A percentile compares a stretch with the other conserved stretches of the same genome.
These are phyloP conservation scores for Neodiprion pinetum DNA, from an alignment of 1,140 invertebrate species.

Conservation along the genomic window DNA sequence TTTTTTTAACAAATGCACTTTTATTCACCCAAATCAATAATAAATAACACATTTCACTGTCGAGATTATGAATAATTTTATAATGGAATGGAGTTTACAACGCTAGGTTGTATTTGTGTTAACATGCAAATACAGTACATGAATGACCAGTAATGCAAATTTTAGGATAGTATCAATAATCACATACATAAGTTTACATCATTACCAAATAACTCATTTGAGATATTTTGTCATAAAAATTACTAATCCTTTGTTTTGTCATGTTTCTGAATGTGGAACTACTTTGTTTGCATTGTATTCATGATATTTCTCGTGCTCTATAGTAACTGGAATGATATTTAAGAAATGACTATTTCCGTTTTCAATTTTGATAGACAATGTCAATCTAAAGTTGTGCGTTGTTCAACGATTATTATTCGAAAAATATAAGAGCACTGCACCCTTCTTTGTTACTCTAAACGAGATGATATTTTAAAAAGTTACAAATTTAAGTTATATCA, in stretches of 20 bases:
- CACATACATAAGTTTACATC: not conserved
- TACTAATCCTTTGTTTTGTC: not conserved
- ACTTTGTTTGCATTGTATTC: not conserved
- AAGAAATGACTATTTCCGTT: not conserved
- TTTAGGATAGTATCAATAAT: not conserved
- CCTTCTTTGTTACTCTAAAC: not conserved
- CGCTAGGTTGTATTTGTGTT: not conserved
- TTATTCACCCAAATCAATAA: slow-evolving; percentile 5
- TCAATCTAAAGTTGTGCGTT: not conserved
- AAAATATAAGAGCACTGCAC: slow-evolving; percentile 3
- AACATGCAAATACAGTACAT: not conserved
- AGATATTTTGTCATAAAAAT: not conserved
- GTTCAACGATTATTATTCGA: not conserved
- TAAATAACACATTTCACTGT: slow-evolving; percentile 2
- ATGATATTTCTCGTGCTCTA: not conserved
- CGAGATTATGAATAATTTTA: not conserved
- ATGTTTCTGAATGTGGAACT: not conserved
- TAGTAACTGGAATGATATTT: slow-evolving; percentile 1
- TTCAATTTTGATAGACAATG: not conserved
- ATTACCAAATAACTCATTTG: too few relatives aligned
- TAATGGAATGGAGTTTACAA: not conserved
- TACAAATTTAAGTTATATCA: slow-evolving; percentile 4
- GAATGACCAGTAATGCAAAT: not conserved
- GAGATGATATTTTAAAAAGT: not conserved
- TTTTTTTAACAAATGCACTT: not conserved